Conservation (phyloP, 2,888 invertebrate species). For the Nemoura dubitans region DNA sequence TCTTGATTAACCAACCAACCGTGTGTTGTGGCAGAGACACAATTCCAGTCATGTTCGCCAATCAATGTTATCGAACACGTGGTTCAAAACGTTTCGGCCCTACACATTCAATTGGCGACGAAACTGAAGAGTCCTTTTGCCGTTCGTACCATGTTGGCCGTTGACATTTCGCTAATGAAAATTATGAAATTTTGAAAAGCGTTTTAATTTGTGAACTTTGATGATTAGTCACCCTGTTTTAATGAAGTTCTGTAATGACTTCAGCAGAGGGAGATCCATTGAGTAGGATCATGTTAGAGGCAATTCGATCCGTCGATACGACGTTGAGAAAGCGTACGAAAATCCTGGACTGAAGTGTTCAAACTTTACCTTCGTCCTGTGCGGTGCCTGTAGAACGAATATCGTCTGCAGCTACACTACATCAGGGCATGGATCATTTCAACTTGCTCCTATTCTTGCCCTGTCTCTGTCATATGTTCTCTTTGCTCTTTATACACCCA, state of each 20-base stretch:
- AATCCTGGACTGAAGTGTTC: neutral
- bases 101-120: neutral
- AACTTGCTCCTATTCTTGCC: neutral
- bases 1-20: neutral
- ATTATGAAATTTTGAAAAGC: neutral
- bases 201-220: conserved; percentile 12
- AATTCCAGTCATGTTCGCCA: neutral
- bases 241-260: conserved; percentile 12
- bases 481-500: neutral
- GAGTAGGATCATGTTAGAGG: neutral
- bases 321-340: neutral
- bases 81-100: neutral
- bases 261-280: neutral
- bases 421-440: neutral
- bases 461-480: neutral
- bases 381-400: neutral
- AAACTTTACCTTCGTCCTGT: neutral
- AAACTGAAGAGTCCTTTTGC: neutral
- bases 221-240: neutral
- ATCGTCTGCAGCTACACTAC: neutral
- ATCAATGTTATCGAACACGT: neutral
- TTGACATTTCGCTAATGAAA: neutral
- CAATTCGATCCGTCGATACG: neutral
- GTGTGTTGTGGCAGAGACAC: neutral
- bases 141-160: too few relatives aligned